Evolutionary conservation across 2,888 invertebrate species (phyloP), one percentile per base, ranked within the genome.

Genomic region (Hirtodrosophila cameraria): DNA sequence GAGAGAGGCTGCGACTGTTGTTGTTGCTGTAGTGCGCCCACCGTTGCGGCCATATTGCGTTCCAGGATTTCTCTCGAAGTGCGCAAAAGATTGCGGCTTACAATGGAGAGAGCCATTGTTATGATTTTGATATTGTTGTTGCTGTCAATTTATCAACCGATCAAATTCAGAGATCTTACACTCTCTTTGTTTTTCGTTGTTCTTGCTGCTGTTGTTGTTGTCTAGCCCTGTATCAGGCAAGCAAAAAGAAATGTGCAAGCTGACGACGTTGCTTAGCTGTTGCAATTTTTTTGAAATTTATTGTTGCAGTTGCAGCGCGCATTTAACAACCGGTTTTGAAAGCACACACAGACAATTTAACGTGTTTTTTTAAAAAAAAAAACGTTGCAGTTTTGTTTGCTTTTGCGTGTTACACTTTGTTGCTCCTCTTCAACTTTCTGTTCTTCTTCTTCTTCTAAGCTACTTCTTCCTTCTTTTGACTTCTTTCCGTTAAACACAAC

Each of bases 61-160:
- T 88, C 89, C 76, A 89, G 69, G 63, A 88, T 75, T 72, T 89
- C 89, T 74, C 77, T 82, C 57, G 88, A 89, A 65, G 88, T 86
- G 57, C 88, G 88, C 86, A 88, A 77, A 48, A 89, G 62, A 42
- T 69, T 67, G 52, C 88, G 88, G 53, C 87, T 88, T 30, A 88
- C 78, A 75, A 88, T 80, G 41, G 76, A 75, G 63, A 88, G 83
- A 41, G 85, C 86, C 89, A 89, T 85, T 45, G 65, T 74, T 3
- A 12, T n/a, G n/a, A 18, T 43, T 41, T 49, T 30, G 35, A 31
- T 59, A 12, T 33, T 48, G 23, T 52, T 53, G n/a, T 57, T n/a
- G 20, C 11, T 35, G 15, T 43, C 42, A 49, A 36, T 16, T 50
- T 66, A 43, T 46, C n/a, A n/a, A n/a, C n/a, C 25, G 52, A 15